Conservation (phyloP, 1,140 invertebrate genomes). For the Drosophila kohkoa region DNA sequence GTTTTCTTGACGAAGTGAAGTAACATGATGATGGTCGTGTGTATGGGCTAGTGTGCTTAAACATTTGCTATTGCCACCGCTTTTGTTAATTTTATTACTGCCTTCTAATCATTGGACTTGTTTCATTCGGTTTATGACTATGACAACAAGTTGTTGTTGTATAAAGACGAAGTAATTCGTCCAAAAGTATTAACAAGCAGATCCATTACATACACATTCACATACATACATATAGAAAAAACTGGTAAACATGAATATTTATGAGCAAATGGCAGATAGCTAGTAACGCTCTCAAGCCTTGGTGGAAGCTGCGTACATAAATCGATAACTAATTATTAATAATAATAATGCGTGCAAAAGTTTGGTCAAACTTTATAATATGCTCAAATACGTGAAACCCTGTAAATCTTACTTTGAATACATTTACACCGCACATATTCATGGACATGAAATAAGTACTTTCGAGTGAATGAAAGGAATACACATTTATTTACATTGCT, state of each 20-base stretch:
- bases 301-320: too few species aligned
- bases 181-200: constrained; percentile 58
- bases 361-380: too few species aligned
- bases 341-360: too few species aligned
- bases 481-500: too few species aligned
- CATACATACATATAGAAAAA: background rate
- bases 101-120: constrained; percentile 14
- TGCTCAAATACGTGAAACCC: too few species aligned
- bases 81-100: constrained; percentile 4
- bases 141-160: constrained; percentile 35
- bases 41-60: background rate
- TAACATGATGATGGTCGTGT: background rate
- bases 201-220: background rate
- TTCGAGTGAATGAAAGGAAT: too few species aligned
- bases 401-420: too few species aligned
- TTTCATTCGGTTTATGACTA: constrained; percentile 33
- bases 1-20: constrained; percentile 6
- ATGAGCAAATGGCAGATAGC: background rate
- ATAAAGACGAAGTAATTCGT: constrained; percentile 58
- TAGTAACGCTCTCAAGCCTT: too few species aligned
- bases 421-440: too few species aligned
- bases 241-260: background rate
- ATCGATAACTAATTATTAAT: too few species aligned
- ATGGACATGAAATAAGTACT: too few species aligned
- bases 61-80: background rate